Conservation (phyloP, 2,113 vertebrate genomes). For the Peucedramus taeniatus region DNA sequence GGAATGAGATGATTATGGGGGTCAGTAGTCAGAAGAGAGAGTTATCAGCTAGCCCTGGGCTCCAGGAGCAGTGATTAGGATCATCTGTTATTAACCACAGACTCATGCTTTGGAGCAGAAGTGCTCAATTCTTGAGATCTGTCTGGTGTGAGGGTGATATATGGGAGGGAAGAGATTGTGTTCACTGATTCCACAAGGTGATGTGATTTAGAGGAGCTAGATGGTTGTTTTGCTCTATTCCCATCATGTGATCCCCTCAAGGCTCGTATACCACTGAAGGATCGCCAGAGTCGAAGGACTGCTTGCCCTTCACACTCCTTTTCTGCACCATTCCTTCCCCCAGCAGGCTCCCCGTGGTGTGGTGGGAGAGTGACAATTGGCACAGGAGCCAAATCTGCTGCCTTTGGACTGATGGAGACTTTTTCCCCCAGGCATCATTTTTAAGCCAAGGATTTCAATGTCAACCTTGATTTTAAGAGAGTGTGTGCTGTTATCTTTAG, state of each 20-base stretch:
- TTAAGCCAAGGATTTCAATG: conserved; percentile 35
- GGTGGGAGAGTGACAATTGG: background rate
- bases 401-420: background rate
- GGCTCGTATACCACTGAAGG: background rate
- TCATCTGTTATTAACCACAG: conserved; percentile 41
- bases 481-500: conserved; percentile 26
- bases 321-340: background rate
- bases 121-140: background rate
- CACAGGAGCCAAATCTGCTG: background rate
- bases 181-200: conserved; percentile 19
- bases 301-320: background rate
- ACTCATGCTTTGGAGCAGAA: conserved; percentile 4
- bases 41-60: conserved; percentile 44
- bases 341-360: background rate
- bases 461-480: conserved; percentile 31
- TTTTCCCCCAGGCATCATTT: conserved; percentile 1
- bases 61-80: conserved; percentile 13
- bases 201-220: conserved; percentile 50
- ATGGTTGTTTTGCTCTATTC: background rate
- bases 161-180: conserved; percentile 41
- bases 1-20: conserved; percentile 25
- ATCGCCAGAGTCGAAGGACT: background rate
- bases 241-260: background rate
- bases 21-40: conserved; percentile 21
- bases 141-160: conserved; percentile 37